Conservation (phyloP, 1,140 invertebrate genomes). For the Eueides isabella region DNA sequence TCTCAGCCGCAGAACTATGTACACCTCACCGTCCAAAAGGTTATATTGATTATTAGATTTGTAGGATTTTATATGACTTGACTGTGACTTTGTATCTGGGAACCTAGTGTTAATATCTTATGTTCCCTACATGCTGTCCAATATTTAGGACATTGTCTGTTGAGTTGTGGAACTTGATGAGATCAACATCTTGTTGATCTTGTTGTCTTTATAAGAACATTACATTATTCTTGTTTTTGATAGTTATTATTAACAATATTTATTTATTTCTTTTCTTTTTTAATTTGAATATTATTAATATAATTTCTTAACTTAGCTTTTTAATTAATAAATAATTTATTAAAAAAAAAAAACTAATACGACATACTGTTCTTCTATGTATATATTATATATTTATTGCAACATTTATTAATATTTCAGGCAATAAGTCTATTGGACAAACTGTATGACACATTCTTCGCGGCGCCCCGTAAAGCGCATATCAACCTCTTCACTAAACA, state of each 20-base stretch:
- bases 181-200: no score
- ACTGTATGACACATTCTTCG: constrained; percentile 80
- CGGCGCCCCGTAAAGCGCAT: constrained; percentile 71
- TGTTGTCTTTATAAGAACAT: no score
- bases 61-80: no score
- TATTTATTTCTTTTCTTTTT: background rate
- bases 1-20: constrained; percentile 83
- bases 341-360: background rate
- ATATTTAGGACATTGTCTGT: no score
- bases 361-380: constrained; percentile 40
- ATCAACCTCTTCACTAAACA: constrained; percentile 76
- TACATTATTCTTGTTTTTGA: background rate
- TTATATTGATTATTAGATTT: constrained; percentile 22
- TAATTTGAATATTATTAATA: background rate
- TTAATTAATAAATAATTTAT: background rate
- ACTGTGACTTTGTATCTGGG: no score
- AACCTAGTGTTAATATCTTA: no score
- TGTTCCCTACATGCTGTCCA: no score
- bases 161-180: no score
- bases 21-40: constrained; percentile 84
- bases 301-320: background rate
- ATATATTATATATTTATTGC: constrained; percentile 61
- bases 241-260: background rate
- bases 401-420: constrained; percentile 78
- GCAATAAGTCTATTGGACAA: constrained; percentile 81